Conservation (phyloP, 2,113 vertebrate genomes). For the Nibea coibor region DNA sequence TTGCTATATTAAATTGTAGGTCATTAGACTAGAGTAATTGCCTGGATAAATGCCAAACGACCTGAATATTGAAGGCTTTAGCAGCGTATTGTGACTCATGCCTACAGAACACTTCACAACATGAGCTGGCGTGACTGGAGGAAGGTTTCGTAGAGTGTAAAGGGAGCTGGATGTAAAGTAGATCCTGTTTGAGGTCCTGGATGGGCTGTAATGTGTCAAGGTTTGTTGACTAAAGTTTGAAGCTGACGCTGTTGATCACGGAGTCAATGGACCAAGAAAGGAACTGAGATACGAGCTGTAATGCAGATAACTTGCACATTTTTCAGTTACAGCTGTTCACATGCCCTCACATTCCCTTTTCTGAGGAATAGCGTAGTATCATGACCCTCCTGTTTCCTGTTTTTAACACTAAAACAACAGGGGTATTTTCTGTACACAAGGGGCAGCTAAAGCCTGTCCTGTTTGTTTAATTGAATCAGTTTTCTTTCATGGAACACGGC, state of each 20-base stretch:
- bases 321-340: background rate
- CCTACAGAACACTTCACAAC: background rate
- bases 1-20: background rate
- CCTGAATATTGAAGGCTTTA: constrained; percentile 12
- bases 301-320: background rate
- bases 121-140: background rate
- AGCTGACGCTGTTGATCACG: background rate
- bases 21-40: constrained; percentile 16
- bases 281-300: background rate
- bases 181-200: constrained; percentile 19
- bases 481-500: constrained; percentile 6
- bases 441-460: background rate
- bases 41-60: constrained; percentile 1
- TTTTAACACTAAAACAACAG: constrained; percentile 4
- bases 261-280: background rate
- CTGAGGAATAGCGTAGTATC: constrained; percentile 15
- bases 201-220: background rate
- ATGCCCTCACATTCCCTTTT: background rate
- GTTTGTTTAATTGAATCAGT: constrained; percentile 20
- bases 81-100: background rate
- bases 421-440: constrained; percentile 26
- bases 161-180: background rate
- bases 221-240: background rate
- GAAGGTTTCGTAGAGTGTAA: background rate
- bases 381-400: constrained; percentile 51